Evolutionary conservation across 2,888 invertebrate species (phyloP), one percentile per base, ranked within the genome.

Genomic region (Dicycla oo): DNA sequence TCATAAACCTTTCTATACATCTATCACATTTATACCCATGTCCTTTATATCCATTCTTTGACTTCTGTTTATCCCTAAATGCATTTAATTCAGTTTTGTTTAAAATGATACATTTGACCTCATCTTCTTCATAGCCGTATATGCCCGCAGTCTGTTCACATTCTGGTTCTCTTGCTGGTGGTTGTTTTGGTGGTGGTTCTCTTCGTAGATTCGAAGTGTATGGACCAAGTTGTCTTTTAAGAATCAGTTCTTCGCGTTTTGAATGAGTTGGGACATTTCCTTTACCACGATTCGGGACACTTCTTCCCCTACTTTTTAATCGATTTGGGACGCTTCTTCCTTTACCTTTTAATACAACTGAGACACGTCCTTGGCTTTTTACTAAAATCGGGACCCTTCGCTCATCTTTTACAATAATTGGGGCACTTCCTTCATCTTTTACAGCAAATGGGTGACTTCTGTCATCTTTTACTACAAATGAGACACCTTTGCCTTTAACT

Each of bases 21-120:
- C 2, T 65, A 13, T 73, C 56, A 43, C 72, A 73, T 2, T 49
- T 73, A 49, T 6, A 65, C 18, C 40, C 45, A 26, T 40, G 40
- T 49, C 65, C 54, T 43, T 56, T 73, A 43, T 56, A 73, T 4
- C 74, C 73, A 49, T 6, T 20, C 43, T 34, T 72, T 38, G 1
- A 26, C 23, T 23, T 54, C 18, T 56, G 64, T 65, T 56, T 73
- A 20, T 56, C 49, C 23, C 74, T 73, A 49, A 26, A 73, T 18
- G 34, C 26, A 26, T 49, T n/a, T 26, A 74, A 43, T 51, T 73
- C 66, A 18, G 43, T n/a, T 57, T 26, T 43, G 26, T 57, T 73
- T 11, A 74, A 66, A 43, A 74, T 51, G 3, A 38, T n/a, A 57
- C 56, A 66, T 66, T 74, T 66, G 13, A 45, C 56, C 20, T 74